Evolutionary conservation across 2,888 invertebrate genomes (phyloP).

Genomic region (Microplitis deprimator): DNA sequence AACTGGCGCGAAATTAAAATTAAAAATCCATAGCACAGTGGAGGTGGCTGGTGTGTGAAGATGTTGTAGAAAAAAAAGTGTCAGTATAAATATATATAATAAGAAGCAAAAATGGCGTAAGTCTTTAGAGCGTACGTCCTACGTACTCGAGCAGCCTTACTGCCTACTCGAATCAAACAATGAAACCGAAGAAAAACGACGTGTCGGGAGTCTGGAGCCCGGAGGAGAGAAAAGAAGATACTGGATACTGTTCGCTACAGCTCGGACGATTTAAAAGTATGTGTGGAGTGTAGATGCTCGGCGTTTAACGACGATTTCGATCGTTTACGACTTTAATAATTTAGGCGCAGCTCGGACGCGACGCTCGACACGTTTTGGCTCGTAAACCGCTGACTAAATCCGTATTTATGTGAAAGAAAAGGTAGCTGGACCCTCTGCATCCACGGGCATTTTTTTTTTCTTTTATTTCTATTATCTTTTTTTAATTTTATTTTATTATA

Average conservation of each 20-base stretch:
- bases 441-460: slow-evolving; percentile 39
- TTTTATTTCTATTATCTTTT: slow-evolving; percentile 20
- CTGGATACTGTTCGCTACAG: slow-evolving; percentile 40
- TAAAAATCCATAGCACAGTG: background rate
- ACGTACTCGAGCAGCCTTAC: background rate
- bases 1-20: background rate
- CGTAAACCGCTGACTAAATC: slow-evolving; percentile 70
- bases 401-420: slow-evolving; percentile 69
- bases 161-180: slow-evolving; percentile 44
- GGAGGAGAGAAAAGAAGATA: slow-evolving; percentile 37
- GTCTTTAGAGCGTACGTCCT: background rate
- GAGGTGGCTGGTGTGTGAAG: background rate
- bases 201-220: slow-evolving; percentile 44
- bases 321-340: slow-evolving; percentile 71
- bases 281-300: slow-evolving; percentile 56
- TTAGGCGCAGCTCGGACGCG: slow-evolving; percentile 69
- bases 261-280: slow-evolving; percentile 48
- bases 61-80: background rate
- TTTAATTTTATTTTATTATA: background rate
- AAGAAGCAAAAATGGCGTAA: background rate
- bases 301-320: slow-evolving; percentile 70
- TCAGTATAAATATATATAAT: background rate
- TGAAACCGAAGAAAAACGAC: slow-evolving; percentile 48
- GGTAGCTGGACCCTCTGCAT: slow-evolving; percentile 55
- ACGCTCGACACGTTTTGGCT: slow-evolving; percentile 70